These are phyloP conservation scores for Tolmerus cingulatus DNA, from an alignment of 2,888 invertebrate species.

Conservation along the genomic window DNA sequence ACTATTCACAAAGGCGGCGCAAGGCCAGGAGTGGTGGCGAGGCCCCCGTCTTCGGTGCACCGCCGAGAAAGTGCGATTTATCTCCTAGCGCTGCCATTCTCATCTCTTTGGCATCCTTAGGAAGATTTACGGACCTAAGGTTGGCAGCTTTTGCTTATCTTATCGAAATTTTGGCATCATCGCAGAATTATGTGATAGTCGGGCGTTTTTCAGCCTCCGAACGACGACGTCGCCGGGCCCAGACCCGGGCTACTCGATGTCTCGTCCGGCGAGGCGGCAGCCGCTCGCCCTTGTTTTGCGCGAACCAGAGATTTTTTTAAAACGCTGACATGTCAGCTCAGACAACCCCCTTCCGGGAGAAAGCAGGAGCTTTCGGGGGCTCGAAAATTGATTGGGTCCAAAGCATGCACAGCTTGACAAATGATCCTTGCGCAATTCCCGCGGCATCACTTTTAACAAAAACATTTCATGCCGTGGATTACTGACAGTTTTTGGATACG, in stretches of 20 bases:
- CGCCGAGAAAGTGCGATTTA: constrained; percentile 27
- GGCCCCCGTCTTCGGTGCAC: constrained; percentile 25
- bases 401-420: constrained; percentile 16
- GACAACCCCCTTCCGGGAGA: not conserved
- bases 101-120: constrained; percentile 59
- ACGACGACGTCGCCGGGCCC: not conserved
- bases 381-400: constrained; percentile 12
- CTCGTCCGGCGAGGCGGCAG: not conserved
- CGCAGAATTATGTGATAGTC: constrained; percentile 36
- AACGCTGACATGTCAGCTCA: not conserved
- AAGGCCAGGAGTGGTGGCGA: not conserved
- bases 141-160: constrained; percentile 64
- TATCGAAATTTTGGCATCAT: constrained; percentile 62
- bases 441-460: not conserved
- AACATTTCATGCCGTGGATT: not conserved
- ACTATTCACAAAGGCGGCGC: constrained; percentile 40
- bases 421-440: not conserved
- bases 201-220: not conserved
- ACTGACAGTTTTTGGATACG: not conserved
- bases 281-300: not conserved
- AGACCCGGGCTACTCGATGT: constrained; percentile 15
- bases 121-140: constrained; percentile 62
- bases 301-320: not conserved
- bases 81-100: constrained; percentile 34
- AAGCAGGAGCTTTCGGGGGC: not conserved